These are phyloP conservation scores for Psilopsiagon aymara DNA, from an alignment of 2,113 vertebrate genomes.

Conservation along the genomic window DNA sequence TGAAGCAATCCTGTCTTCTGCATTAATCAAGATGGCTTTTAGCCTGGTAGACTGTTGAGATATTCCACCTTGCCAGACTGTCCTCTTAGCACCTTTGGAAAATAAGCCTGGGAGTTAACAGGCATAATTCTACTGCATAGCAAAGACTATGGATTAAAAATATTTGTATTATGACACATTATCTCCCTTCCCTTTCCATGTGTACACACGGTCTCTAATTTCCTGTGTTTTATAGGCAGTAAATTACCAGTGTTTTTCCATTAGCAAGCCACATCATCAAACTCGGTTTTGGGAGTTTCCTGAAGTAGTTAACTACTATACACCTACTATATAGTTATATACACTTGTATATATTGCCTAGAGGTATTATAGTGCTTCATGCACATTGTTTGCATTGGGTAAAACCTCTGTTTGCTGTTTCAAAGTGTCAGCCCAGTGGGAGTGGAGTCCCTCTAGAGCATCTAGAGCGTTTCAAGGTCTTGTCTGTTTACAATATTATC, in stretches of 20 bases:
- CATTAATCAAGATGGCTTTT: not conserved
- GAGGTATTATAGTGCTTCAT: not conserved
- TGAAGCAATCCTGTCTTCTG: not conserved
- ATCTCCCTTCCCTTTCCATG: not conserved
- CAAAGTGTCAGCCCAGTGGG: not conserved
- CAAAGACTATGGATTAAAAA: not conserved
- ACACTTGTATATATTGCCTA: not conserved
- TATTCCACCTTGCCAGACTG: not conserved
- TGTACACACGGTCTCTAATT: not conserved
- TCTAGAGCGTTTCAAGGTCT: not conserved
- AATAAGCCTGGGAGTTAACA: not conserved
- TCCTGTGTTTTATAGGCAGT: not conserved
- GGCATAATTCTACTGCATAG: not conserved
- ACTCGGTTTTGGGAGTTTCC: not conserved
- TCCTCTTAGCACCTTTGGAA: not conserved
- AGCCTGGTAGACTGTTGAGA: not conserved
- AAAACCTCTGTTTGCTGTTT: not conserved
- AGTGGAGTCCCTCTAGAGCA: not conserved
- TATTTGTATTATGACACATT: not conserved
- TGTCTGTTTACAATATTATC: not conserved
- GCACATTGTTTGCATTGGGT: not conserved
- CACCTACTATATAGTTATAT: not conserved
- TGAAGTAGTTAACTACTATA: not conserved
- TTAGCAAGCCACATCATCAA: not conserved
- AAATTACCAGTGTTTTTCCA: constrained; percentile 10